Evolutionary conservation across 2,888 invertebrate species (phyloP).

Genomic region (Pilophorus perplexus): DNA sequence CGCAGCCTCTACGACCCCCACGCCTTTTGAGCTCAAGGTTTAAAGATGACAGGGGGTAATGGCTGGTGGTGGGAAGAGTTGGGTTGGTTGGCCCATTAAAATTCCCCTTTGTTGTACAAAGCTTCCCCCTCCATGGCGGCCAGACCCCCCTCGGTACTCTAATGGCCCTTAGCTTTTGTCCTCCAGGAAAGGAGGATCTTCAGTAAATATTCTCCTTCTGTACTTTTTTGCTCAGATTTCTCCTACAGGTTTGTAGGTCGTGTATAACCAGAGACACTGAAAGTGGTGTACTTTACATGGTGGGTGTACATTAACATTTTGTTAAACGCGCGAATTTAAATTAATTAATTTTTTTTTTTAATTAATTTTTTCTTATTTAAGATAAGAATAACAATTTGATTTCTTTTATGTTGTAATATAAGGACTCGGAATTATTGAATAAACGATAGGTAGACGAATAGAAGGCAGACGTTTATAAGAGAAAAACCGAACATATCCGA

Average conservation of each 20-base stretch:
- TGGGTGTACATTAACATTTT: too few relatives aligned
- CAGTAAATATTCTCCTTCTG: slow-evolving; percentile 3
- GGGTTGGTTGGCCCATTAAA: too few relatives aligned
- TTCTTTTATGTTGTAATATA: too few relatives aligned
- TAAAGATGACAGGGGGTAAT: slow-evolving; percentile 1
- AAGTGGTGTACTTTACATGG: too few relatives aligned
- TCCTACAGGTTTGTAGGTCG: neutral
- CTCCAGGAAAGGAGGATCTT: neutral
- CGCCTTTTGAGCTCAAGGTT: neutral
- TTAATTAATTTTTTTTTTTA: neutral
- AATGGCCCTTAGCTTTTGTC: slow-evolving; percentile 11
- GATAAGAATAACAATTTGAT: neutral
- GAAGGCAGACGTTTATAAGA: too few relatives aligned
- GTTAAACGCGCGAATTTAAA: neutral
- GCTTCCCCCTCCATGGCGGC: neutral
- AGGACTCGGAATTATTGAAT: too few relatives aligned
- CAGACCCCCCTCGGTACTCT: neutral
- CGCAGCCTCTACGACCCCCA: neutral
- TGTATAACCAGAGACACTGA: neutral
- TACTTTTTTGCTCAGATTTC: neutral
- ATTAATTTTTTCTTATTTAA: neutral
- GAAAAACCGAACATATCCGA: too few relatives aligned
- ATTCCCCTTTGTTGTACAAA: slow-evolving; percentile 11
- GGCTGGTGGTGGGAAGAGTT: neutral
- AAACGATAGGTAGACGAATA: too few relatives aligned